Percentiles rank a stretch among this genome's conserved stretches.
Conservation (phyloP, 2,797 vertebrate species). For the Lepilemur ruficaudatus region DNA sequence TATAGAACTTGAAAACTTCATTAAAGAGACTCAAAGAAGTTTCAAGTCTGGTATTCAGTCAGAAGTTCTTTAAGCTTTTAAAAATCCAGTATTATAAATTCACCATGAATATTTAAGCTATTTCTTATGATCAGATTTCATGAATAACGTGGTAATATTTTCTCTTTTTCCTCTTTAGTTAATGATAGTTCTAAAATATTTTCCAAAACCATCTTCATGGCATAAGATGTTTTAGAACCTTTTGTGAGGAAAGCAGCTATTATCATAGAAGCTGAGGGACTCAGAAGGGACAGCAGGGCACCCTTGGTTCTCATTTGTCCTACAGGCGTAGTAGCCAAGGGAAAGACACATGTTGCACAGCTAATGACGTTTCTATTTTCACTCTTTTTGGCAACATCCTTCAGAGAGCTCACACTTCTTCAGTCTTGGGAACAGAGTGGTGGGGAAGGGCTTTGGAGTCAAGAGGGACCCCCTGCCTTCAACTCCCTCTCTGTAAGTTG, state of each 20-base stretch:
- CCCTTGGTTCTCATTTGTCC: not conserved
- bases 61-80: not conserved
- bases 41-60: not conserved
- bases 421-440: not conserved
- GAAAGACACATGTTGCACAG: not conserved
- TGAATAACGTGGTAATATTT: not conserved
- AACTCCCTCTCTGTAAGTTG: too few relatives aligned
- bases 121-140: not conserved
- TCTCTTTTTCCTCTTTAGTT: not conserved
- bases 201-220: not conserved
- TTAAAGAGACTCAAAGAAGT: not conserved
- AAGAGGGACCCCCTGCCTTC: not conserved
- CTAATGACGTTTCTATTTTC: not conserved
- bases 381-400: not conserved
- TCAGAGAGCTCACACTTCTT: not conserved
- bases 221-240: not conserved
- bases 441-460: not conserved
- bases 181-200: not conserved
- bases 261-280: not conserved
- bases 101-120: not conserved
- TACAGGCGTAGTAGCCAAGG: not conserved
- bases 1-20: not conserved
- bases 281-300: not conserved
- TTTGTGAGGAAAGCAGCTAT: not conserved
- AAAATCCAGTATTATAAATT: not conserved